Conservation (phyloP, 2,797 vertebrate genomes). For the Psittacula derbiana region DNA sequence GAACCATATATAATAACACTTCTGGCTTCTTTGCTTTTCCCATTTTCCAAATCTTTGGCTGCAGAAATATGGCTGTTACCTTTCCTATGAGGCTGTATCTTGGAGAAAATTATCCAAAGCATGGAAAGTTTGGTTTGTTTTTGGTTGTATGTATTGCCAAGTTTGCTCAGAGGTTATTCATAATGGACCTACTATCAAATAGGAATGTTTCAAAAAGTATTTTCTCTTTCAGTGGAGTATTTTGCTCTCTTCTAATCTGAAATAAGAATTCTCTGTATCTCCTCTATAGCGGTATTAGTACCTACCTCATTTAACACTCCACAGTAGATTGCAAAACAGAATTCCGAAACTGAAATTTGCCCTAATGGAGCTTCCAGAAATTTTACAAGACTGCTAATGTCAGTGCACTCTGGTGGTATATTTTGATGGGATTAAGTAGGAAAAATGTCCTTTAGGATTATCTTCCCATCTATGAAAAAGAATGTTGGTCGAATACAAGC, state of each 20-base stretch:
- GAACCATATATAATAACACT: fast-evolving
- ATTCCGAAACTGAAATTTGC: background rate
- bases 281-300: background rate
- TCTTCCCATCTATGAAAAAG: background rate
- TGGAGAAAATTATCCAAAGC: background rate
- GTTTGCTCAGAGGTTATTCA: background rate
- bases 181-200: background rate
- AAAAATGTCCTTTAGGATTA: background rate
- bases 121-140: background rate
- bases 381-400: background rate
- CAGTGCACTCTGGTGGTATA: background rate
- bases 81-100: background rate
- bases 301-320: background rate
- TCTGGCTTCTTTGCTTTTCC: background rate
- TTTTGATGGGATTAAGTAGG: background rate
- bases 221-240: background rate
- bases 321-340: background rate
- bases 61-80: background rate
- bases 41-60: background rate
- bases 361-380: background rate
- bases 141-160: background rate
- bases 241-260: background rate
- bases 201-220: background rate
- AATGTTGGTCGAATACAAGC: background rate
- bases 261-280: background rate